Conservation (phyloP, 2,113 vertebrate species). For the Alexandromys fortis region DNA sequence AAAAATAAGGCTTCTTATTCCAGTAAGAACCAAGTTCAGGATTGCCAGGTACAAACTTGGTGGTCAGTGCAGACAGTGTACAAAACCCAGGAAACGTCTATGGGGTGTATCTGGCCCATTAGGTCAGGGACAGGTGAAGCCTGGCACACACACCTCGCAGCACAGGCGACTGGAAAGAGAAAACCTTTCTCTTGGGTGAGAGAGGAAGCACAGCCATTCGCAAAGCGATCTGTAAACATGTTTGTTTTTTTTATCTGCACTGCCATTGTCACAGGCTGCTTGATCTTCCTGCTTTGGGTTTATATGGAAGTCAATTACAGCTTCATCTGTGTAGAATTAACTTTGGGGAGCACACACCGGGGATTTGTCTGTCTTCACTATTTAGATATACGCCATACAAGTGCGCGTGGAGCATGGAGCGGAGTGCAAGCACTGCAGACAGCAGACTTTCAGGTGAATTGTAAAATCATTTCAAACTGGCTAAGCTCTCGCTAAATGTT, state of each 20-base stretch:
- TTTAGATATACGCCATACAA: constrained; percentile 86
- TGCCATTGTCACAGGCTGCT: constrained; percentile 79
- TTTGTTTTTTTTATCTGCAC: constrained; percentile 78
- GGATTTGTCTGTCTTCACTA: constrained; percentile 85
- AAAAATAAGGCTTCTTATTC: neutral
- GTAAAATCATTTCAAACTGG: constrained; percentile 84
- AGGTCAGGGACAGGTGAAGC: constrained; percentile 37
- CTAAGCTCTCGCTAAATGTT: constrained; percentile 84
- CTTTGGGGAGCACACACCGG: constrained; percentile 85
- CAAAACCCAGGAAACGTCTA: constrained; percentile 7
- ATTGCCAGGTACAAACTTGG: neutral
- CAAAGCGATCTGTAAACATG: constrained; percentile 65
- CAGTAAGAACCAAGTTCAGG: neutral
- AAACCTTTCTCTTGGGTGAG: constrained; percentile 62
- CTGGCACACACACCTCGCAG: neutral
- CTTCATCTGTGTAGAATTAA: constrained; percentile 89
- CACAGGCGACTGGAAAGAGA: neutral
- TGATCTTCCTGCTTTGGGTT: constrained; percentile 85
- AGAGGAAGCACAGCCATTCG: constrained; percentile 70
- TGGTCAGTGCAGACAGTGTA: constrained; percentile 13
- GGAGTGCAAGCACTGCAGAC: constrained; percentile 77
- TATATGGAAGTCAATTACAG: constrained; percentile 86
- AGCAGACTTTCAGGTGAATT: constrained; percentile 84
- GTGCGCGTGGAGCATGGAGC: constrained; percentile 60
- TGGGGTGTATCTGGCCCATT: constrained; percentile 8